Evolutionary conservation across 2,113 vertebrate species (phyloP), one percentile per base, ranked within the genome.

Genomic region (Catharus bicknelli): DNA sequence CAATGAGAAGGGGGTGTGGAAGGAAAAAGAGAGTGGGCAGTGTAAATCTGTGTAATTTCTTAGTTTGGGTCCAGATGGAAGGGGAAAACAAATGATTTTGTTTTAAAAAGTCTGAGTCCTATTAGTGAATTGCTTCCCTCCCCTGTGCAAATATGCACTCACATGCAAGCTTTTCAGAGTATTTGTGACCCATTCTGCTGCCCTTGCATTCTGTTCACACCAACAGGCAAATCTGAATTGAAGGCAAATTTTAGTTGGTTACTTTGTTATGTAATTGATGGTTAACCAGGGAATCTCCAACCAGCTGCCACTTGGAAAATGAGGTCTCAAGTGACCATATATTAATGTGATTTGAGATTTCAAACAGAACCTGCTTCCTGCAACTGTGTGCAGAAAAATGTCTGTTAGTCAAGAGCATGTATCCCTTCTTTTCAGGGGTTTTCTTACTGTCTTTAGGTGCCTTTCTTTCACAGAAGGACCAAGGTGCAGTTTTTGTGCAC

Each of bases 31-130:
- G 62, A 88, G 79, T 32, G 77, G 80, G 58, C 68, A 91, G 73
- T 80, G 90, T 78, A 92, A 95, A 92, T 92, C 59, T 90, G 18
- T 0, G 9, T 87, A 73, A 58, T 93, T 93, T 88, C 90, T 94
- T 78, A 68, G 68, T 89, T 83, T 53, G 70, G 73, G 43, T 83
- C 61, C 72, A 79, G 61, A 73, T 80, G 87, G 83, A 83, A 63
- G 51, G 29, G 32, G 79, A 86, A 83, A 84, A 48, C 58, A 90
- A 94, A 78, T 72, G 0, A 53, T 57, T 59, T 82, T 86, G 54
- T 66, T 5, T 83, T 50, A 20, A 62, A 48, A 83, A 67, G 30
- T 59, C 64, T 74, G 42, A 67, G 16, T 59, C n/a, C 54, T 91
- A 2, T 76, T 89, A 86, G 32, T 70, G 78, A 85, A 43, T 77